Percentiles rank a stretch among this genome's conserved stretches.
These are phyloP conservation scores for Paratilapia polleni DNA, from an alignment of 2,113 vertebrate genomes.

Conservation along the genomic window DNA sequence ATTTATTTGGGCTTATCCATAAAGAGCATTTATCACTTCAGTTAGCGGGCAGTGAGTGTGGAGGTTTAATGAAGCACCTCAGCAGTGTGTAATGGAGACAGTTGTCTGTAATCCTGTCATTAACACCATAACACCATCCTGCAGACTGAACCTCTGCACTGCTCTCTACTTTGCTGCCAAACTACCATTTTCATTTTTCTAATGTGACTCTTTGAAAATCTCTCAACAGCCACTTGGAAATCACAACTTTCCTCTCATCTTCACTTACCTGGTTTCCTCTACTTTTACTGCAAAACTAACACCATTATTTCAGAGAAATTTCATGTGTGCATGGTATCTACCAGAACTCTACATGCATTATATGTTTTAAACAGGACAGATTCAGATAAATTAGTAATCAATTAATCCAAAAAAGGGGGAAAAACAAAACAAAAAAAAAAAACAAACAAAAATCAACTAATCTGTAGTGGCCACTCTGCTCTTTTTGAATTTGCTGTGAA, in stretches of 20 bases:
- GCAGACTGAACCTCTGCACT: background rate
- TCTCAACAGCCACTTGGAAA: background rate
- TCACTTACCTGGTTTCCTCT: too few species aligned
- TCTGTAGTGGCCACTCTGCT: too few species aligned
- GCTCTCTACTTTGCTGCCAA: background rate
- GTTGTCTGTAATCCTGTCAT: constrained; percentile 30
- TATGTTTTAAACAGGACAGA: too few species aligned
- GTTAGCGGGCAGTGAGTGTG: background rate
- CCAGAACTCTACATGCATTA: too few species aligned
- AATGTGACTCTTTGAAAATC: background rate
- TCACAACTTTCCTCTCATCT: background rate
- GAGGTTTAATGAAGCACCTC: constrained; percentile 29
- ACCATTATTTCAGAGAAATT: background rate
- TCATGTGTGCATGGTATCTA: too few species aligned
- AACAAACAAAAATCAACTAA: too few species aligned
- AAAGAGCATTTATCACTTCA: background rate
- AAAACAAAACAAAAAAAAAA: too few species aligned
- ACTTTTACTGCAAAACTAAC: background rate
- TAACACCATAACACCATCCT: constrained; percentile 16
- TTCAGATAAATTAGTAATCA: too few species aligned
- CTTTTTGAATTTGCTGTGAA: too few species aligned
- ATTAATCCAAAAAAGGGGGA: too few species aligned
- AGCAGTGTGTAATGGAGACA: constrained; percentile 8
- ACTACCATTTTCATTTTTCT: background rate
- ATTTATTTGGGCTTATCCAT: background rate